These are phyloP conservation scores for Steatornis caripensis DNA, from an alignment of 2,113 vertebrate species.

Conservation along the genomic window DNA sequence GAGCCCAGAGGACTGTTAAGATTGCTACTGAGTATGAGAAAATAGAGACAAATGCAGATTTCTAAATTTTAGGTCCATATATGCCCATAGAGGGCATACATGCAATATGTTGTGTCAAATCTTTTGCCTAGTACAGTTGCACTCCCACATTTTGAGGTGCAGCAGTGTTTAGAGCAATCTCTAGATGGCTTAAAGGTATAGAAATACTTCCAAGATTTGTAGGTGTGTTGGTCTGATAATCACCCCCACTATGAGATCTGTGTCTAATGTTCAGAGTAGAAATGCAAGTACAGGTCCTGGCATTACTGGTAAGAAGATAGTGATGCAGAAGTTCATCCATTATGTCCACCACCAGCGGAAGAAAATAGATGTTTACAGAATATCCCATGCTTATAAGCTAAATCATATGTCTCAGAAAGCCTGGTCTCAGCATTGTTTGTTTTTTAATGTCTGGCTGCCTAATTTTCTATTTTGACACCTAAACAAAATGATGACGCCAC, in stretches of 20 bases:
- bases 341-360: neutral
- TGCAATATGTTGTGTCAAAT: neutral
- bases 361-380: neutral
- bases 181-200: neutral
- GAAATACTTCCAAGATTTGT: neutral
- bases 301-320: neutral
- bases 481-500: neutral
- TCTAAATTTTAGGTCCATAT: neutral
- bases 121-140: neutral
- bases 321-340: neutral
- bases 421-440: neutral
- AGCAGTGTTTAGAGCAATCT: neutral
- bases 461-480: neutral
- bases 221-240: neutral
- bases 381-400: neutral
- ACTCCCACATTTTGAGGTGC: neutral
- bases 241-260: neutral
- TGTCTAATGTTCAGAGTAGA: neutral
- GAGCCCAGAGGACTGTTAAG: neutral
- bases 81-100: neutral
- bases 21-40: neutral
- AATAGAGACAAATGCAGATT: neutral
- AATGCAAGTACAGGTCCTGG: neutral
- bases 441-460: neutral
- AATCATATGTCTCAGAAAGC: neutral